Conservation (phyloP, 2,888 invertebrate species). For the Shargacucullia verbasci region DNA sequence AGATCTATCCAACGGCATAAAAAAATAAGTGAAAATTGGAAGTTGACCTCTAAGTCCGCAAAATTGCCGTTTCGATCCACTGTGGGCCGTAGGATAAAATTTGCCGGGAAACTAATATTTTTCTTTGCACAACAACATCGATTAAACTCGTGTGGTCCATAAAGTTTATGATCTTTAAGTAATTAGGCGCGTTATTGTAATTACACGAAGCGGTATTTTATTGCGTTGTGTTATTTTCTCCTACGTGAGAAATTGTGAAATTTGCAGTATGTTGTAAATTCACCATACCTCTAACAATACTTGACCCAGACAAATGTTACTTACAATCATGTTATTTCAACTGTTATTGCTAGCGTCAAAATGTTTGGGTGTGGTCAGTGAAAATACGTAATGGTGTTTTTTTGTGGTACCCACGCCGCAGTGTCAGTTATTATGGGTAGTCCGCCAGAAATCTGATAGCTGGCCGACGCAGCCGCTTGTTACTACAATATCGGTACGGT, state of each 20-base stretch:
- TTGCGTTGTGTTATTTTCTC: constrained; percentile 14
- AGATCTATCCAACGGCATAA: too few relatives aligned
- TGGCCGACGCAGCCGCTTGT: too few relatives aligned
- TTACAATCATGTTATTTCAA: constrained; percentile 20
- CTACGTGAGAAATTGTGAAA: constrained; percentile 17
- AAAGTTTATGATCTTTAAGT: constrained; percentile 21
- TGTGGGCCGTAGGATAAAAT: constrained; percentile 21
- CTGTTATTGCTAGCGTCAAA: constrained; percentile 15
- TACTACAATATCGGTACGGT: too few relatives aligned
- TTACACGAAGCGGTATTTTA: constrained; percentile 16
- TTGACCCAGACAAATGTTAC: constrained; percentile 14
- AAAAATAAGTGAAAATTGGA: too few relatives aligned
- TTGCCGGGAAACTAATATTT: constrained; percentile 11
- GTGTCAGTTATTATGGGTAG: too few relatives aligned
- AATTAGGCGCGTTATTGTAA: constrained; percentile 14
- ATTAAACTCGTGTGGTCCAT: constrained; percentile 6
- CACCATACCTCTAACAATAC: not conserved
- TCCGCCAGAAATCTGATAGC: too few relatives aligned
- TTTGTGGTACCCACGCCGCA: constrained; percentile 13
- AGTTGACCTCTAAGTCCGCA: too few relatives aligned
- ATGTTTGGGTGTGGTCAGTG: constrained; percentile 25
- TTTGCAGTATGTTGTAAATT: constrained; percentile 6
- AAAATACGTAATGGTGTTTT: constrained; percentile 19
- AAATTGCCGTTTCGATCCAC: too few relatives aligned
- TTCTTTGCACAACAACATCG: constrained; percentile 8